Evolutionary conservation across 2,797 vertebrate genomes (phyloP).

Genomic region (Sebastes ruberrimus): DNA sequence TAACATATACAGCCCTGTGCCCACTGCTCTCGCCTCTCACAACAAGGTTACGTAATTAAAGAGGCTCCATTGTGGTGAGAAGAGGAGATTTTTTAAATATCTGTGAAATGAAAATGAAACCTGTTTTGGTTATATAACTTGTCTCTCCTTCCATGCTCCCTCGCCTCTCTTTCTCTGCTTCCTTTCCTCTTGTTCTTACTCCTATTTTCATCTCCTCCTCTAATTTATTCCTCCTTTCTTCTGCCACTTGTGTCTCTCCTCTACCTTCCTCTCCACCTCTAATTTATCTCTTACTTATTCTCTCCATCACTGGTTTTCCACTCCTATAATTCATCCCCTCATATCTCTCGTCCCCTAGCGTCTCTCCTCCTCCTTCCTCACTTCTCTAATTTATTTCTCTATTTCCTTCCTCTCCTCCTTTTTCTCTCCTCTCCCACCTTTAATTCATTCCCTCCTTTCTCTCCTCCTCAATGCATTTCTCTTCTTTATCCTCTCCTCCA

Average conservation of each 20-base stretch:
- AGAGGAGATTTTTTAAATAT: conserved; percentile 15
- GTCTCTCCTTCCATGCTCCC: neutral
- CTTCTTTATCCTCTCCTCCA: neutral
- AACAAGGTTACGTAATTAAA: conserved; percentile 51
- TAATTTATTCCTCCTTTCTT: neutral
- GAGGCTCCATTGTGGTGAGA: conserved; percentile 26
- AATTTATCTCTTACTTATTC: conserved; percentile 17
- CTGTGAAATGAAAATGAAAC: conserved; percentile 41
- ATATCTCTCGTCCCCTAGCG: neutral
- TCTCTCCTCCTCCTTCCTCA: neutral
- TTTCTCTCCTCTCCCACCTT: neutral
- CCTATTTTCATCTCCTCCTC: neutral
- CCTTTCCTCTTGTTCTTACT: neutral
- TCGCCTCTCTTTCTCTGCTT: neutral
- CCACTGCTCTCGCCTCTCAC: conserved; percentile 17
- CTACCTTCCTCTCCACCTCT: neutral
- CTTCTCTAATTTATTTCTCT: conserved; percentile 34
- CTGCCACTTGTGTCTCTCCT: neutral
- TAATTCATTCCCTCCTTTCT: conserved; percentile 4
- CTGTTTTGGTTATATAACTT: conserved; percentile 30
- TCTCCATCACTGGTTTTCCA: conserved; percentile 9
- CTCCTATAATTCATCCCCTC: conserved; percentile 14
- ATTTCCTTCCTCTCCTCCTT: conserved; percentile 1
- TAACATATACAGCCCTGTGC: conserved; percentile 8
- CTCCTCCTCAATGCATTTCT: conserved; percentile 1